phyloP scores from a whole-genome alignment of 1,140 invertebrate genomes.

The Cydia fagiglandana region DNA sequence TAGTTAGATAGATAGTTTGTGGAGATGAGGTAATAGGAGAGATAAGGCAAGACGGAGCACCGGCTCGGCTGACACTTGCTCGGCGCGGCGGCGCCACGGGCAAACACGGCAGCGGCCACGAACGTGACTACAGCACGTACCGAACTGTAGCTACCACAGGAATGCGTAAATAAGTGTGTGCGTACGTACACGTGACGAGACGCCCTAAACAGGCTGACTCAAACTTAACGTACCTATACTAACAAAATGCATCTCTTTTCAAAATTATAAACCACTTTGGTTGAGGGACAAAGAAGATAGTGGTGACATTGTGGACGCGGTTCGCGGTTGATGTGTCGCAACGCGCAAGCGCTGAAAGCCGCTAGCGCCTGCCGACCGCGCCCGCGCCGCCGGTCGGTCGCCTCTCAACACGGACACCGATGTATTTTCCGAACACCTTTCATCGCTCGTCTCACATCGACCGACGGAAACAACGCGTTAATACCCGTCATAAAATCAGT shows the following conservation, averaged over 20 bases:
- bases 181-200: slow-evolving; percentile 38
- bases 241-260: not conserved
- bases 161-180: slow-evolving; percentile 40
- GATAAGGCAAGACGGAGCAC: slow-evolving; percentile 55
- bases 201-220: slow-evolving; percentile 38
- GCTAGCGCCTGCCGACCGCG: slow-evolving; percentile 38
- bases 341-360: slow-evolving; percentile 36
- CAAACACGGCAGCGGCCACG: slow-evolving; percentile 34
- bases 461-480: slow-evolving; percentile 79
- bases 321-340: slow-evolving; percentile 37
- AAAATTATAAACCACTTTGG: not conserved
- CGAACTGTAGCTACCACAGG: slow-evolving; percentile 49
- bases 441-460: slow-evolving; percentile 74
- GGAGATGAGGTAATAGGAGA: slow-evolving; percentile 49
- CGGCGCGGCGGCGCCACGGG: slow-evolving; percentile 33
- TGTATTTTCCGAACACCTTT: slow-evolving; percentile 76
- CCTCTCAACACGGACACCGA: slow-evolving; percentile 59
- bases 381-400: slow-evolving; percentile 33
- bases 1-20: slow-evolving; percentile 55
- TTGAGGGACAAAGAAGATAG: not conserved
- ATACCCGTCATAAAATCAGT: slow-evolving; percentile 79
- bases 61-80: slow-evolving; percentile 37
- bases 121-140: slow-evolving; percentile 69
- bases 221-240: not conserved
- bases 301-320: slow-evolving; percentile 7